phyloP scores from a whole-genome alignment of 2,113 vertebrate genomes.

The Zapus hudsonius region DNA sequence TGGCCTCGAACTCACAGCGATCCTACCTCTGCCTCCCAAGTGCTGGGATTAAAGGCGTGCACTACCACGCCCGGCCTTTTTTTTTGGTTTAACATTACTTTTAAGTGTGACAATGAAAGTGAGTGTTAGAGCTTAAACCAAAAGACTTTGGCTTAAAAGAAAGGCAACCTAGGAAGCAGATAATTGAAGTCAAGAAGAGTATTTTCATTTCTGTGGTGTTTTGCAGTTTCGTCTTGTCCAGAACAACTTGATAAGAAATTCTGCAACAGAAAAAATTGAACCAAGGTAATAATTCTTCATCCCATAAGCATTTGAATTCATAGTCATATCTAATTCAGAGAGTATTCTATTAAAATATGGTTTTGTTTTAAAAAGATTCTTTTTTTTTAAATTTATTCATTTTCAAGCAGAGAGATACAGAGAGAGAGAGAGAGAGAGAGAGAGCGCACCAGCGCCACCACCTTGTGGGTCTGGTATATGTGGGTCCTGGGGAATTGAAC shows the following conservation, averaged over 20 bases:
- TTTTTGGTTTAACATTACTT: slow-evolving; percentile 18
- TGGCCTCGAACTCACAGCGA: too few relatives aligned
- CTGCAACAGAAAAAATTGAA: slow-evolving; percentile 92
- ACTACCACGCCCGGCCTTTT: too few relatives aligned
- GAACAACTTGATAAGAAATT: slow-evolving; percentile 94
- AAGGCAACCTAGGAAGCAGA: neutral
- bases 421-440: too few relatives aligned
- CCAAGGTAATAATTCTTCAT: slow-evolving; percentile 88
- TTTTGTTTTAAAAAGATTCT: slow-evolving; percentile 24
- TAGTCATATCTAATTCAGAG: slow-evolving; percentile 38
- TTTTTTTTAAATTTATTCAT: too few relatives aligned
- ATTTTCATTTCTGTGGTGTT: slow-evolving; percentile 52
- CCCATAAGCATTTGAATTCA: neutral
- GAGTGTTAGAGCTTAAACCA: slow-evolving; percentile 31
- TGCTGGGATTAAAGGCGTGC: too few relatives aligned
- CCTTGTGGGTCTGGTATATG: too few relatives aligned
- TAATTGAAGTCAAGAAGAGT: neutral
- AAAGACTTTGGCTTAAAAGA: slow-evolving; percentile 5
- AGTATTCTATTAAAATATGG: neutral
- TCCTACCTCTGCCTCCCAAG: too few relatives aligned
- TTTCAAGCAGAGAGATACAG: too few relatives aligned
- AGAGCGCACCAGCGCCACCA: too few relatives aligned
- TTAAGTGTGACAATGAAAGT: neutral
- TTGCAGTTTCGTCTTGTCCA: slow-evolving; percentile 97
- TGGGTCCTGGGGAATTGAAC: too few relatives aligned